phyloP scores from a whole-genome alignment of 2,797 vertebrate genomes.

The Macropus fuliginosus region DNA sequence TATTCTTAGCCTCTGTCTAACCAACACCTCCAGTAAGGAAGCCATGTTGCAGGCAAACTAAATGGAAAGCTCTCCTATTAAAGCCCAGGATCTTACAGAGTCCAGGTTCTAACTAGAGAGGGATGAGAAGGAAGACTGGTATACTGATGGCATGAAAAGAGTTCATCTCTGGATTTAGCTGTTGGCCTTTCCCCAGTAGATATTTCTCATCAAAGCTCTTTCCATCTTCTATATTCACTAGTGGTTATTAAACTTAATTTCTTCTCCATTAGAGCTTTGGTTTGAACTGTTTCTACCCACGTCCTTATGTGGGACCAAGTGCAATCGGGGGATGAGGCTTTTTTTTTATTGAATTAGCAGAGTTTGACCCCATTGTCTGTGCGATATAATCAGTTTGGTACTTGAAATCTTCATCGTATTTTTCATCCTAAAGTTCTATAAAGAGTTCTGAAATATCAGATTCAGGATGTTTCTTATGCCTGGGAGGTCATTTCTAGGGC shows the following conservation, averaged over 20 bases:
- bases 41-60: too few species aligned
- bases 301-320: neutral
- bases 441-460: neutral
- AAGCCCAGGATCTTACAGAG: neutral
- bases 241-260: neutral
- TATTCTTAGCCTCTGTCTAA: neutral
- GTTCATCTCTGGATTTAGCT: neutral
- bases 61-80: neutral
- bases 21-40: neutral
- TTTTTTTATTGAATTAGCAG: too few species aligned
- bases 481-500: neutral
- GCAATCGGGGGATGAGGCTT: neutral
- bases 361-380: neutral
- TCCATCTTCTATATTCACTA: neutral
- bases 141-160: neutral
- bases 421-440: neutral
- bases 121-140: neutral
- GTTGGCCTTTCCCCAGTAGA: neutral
- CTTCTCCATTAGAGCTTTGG: neutral
- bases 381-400: neutral
- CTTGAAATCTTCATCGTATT: neutral
- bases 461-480: neutral
- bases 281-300: too few species aligned
- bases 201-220: neutral
- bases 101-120: neutral